Base-by-base conservation (phyloP, 2,888 invertebrate species). In the Pristionchus fissidentatus region DNA sequence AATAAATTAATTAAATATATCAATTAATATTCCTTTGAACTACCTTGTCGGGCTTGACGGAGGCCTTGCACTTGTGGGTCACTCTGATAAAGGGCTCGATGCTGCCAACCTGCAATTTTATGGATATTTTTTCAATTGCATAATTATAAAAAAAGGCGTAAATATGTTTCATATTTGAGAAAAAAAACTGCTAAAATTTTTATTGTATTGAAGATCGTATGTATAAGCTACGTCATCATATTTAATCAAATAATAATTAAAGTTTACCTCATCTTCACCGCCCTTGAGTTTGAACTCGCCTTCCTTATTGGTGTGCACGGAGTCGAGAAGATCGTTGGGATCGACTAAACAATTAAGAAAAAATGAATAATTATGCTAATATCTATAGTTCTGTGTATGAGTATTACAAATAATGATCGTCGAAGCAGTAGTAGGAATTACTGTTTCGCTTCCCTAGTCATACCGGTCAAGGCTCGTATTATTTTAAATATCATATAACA, bases 41-140 rank as follows among this genome's bases (percentile, higher is more conserved):
- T 38, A 66, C 66, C 15, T 66, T 15, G 35, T 22, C 66, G 66
- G 66, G 66, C 66, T 66, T 66, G 66, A 66, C 15, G 22, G 66
- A 4, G 52, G 85, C 84, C 26, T 86, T 86, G 84, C 89, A 89
- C 29, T 83, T 86, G 85, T 89, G 89, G 32, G 83, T 83, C 82
- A 89, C 84, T n/a, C 87, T 80, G 46, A 89, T 62, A 85, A 83
- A 89, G 73, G 89, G 89, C 83, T 88, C 88, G 79, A 89, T 89
- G 73, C 85, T 85, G 32, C 87, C 87, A 60, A 88, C 84, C 85
- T 85, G 57, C 8, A 62, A 22, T 32, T 1, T 3, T 22, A 15
- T 49, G 49, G 19, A 15, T 49, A n/a, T n/a, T n/a, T n/a, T n/a
- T n/a, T n/a, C n/a, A n/a, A n/a, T n/a, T n/a, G n/a, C n/a, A n/a